phyloP scores from a whole-genome alignment of 2,113 vertebrate species.

The Xiphophorus couchianus region DNA sequence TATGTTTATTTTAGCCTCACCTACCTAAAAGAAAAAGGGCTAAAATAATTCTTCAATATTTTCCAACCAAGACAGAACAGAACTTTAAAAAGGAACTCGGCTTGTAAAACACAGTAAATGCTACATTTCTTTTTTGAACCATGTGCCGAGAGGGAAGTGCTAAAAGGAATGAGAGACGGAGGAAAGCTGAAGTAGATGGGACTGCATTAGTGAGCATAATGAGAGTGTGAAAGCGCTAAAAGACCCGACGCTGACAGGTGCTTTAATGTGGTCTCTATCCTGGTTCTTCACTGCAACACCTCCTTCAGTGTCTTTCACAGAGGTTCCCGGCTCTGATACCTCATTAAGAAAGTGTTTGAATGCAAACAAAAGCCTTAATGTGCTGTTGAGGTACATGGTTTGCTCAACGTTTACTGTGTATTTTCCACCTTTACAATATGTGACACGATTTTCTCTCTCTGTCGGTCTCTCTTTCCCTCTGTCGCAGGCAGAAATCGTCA shows the following conservation, averaged over 20 bases:
- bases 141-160: not conserved
- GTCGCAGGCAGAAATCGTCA: slow-evolving; percentile 91
- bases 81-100: slow-evolving; percentile 15
- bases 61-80: slow-evolving; percentile 12
- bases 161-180: not conserved
- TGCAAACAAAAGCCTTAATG: slow-evolving; percentile 40
- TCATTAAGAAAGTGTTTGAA: slow-evolving; percentile 41
- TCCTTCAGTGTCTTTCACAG: not conserved
- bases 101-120: not conserved
- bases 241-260: slow-evolving; percentile 45
- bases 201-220: slow-evolving; percentile 22
- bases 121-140: slow-evolving; percentile 1
- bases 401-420: slow-evolving; percentile 42
- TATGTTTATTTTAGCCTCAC: not conserved
- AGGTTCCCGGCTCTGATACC: slow-evolving; percentile 15
- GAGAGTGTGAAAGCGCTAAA: slow-evolving; percentile 55
- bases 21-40: not conserved
- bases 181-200: not conserved
- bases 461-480: slow-evolving; percentile 31
- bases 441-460: slow-evolving; percentile 35
- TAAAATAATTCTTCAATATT: slow-evolving; percentile 3
- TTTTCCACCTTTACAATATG: slow-evolving; percentile 32
- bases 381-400: slow-evolving; percentile 45
- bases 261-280: slow-evolving; percentile 22
- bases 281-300: slow-evolving; percentile 9